Evolutionary conservation across 2,888 invertebrate genomes (phyloP), one percentile per base, ranked within the genome.

Genomic region (Hirtodrosophila histrioides): DNA sequence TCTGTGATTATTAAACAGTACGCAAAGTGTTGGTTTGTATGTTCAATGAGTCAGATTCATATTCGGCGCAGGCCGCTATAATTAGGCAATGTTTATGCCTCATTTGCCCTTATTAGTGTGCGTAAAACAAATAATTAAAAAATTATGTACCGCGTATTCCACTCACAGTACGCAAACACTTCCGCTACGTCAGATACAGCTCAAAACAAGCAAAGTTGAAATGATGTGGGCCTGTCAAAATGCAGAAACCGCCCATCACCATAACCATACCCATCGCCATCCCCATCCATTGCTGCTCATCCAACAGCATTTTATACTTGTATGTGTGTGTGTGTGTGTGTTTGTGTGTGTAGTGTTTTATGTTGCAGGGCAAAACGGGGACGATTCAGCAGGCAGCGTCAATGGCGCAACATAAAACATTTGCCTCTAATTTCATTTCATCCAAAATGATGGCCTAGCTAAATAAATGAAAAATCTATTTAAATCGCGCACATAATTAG

Each of bases 401-500:
- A 62, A 72, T 82, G 86, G 81, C 76, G 86, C 75, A 84, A 84
- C 78, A 86, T 85, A 84, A 86, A 86, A 84, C 86, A 84, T 84
- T 84, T 86, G 84, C 86, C 78, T 80, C 69, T 75, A 62, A 84
- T 82, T 83, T 73, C 70, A 69, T 76, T 81, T 78, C 74, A 76
- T 80, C 62, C 65, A 75, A 86, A 86, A 75, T 82, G 83, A 78
- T 84, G 85, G 86, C 77, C 85, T 82, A 66, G 81, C 85, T 84
- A 84, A 84, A 84, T 84, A 85, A 85, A 85, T 82, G 75, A 86
- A 87, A 82, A 86, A 86, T 88, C 86, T 88, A 86, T 86, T 86
- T 86, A 86, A 86, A 86, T 86, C 84, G 82, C 82, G 88, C 86
- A 86, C 86, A 88, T 88, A 86, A 86, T 86, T 86, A 88, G 88